Base-by-base conservation (phyloP, 35 echinoderm and acorn worm species). In the Apostichopus japonicus region DNA sequence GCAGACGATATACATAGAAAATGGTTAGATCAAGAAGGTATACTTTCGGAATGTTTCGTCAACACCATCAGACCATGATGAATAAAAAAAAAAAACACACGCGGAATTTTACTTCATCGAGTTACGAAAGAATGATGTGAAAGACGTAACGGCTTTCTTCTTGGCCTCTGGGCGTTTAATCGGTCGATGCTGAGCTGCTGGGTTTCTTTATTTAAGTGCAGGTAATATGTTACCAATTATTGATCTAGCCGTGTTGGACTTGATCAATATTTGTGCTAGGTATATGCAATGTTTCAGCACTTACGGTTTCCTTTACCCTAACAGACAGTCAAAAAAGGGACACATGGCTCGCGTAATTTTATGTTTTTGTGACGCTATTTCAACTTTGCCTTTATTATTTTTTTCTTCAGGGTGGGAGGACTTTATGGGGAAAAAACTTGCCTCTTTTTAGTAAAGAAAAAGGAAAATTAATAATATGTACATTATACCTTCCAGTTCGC, bases 171-270 rank as follows among this genome's bases (percentile, higher is more conserved):
- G 63, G 17, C 71, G 15, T 75, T 21, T n/a, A 7, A 23, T 23
- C 71, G 71, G 23, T 84, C 81, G 81, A 84, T 84, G 24, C 24
- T 84, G 81, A 55, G 57, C 57, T 10, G 53, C 16, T 84, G 10
- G 16, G 81, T 24, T 84, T 84, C n/a, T 44, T 54, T 55, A 55
- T 84, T 84, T 84, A 84, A 84, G 81, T 84, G 81, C 22, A 58
- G 81, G 81, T 84, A 84, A 84, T 84, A 84, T 57, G 81, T 84
- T 59, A 84, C 81, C 81, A 58, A 84, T 59, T 58, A 84, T 84
- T 84, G 81, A 84, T 84, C 54, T 84, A 84, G 54, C 6, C 54
- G 54, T 11, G 54, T 22, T 22, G 56, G 8, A 58, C 19, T 57
- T 16, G 54, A 84, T 84, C 81, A 84, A 57, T 84, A 84, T 57